Conservation (phyloP, 2,888 invertebrate genomes). For the Nyleta sp. region DNA sequence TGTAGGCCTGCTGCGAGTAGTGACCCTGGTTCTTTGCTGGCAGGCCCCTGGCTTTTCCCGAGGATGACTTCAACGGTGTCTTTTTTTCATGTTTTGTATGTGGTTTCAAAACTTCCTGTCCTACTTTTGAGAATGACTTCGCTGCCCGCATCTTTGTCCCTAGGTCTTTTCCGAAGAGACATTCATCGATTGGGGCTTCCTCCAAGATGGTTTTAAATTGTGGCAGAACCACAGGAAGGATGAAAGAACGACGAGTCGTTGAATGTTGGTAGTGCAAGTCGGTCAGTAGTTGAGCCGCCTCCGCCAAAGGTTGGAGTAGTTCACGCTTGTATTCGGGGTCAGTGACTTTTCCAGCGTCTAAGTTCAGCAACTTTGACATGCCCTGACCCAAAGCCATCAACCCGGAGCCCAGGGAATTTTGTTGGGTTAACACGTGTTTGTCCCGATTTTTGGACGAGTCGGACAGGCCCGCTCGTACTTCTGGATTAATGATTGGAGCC, state of each 20-base stretch:
- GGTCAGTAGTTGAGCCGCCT: neutral
- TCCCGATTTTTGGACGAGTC: neutral
- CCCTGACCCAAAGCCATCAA: neutral
- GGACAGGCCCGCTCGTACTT: neutral
- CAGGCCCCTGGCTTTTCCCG: conserved; percentile 14
- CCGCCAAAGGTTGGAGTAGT: neutral
- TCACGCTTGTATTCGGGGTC: neutral
- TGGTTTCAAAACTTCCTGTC: too few species aligned
- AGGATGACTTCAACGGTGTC: neutral
- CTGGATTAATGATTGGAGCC: neutral
- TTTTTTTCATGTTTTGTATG: too few species aligned
- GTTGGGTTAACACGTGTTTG: neutral
- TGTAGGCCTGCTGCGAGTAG: conserved; percentile 10
- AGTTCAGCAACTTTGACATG: neutral
- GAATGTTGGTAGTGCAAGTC: neutral
- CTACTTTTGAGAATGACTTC: neutral
- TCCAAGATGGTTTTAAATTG: neutral
- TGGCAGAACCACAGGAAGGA: neutral
- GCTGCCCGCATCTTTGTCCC: neutral
- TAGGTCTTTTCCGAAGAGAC: neutral
- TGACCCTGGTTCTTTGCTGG: neutral
- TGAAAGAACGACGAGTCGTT: neutral
- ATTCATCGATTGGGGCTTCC: neutral
- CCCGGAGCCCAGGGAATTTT: neutral
- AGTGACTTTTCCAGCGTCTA: too few species aligned